Evolutionary conservation across 2,888 invertebrate genomes (phyloP).

Genomic region (Conchocele bisecta): DNA sequence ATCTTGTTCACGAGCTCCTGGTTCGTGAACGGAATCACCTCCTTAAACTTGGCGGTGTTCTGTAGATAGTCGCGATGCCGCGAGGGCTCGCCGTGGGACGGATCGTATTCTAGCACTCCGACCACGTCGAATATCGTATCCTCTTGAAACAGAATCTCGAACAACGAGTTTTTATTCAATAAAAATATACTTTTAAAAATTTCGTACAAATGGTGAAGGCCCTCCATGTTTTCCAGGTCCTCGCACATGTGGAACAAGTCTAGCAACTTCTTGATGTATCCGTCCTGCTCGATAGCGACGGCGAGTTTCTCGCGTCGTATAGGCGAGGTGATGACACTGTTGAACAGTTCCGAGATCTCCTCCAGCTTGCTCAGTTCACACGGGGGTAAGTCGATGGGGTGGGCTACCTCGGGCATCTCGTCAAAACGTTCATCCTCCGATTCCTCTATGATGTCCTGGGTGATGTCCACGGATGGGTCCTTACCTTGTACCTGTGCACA

Average conservation of each 20-base stretch:
- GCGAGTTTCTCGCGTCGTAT: slow-evolving; percentile 97
- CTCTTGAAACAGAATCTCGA: slow-evolving; percentile 98
- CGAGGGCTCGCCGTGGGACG: slow-evolving; percentile 85
- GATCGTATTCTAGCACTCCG: slow-evolving; percentile 99
- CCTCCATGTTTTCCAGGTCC: slow-evolving; percentile 94
- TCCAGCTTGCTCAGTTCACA: slow-evolving; percentile 96
- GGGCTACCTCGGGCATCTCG: slow-evolving; percentile 96
- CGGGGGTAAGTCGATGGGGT: slow-evolving; percentile 96
- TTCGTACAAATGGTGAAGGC: slow-evolving; percentile 96
- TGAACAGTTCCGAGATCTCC: slow-evolving; percentile 92
- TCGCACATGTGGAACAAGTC: slow-evolving; percentile 98
- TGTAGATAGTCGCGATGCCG: slow-evolving; percentile 96
- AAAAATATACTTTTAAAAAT: slow-evolving; percentile 99
- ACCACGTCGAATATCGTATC: slow-evolving; percentile 95
- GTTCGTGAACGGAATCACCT: slow-evolving; percentile 95
- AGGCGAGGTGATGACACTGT: slow-evolving; percentile 89
- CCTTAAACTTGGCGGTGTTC: slow-evolving; percentile 89
- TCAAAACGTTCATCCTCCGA: slow-evolving; percentile 94
- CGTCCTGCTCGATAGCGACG: slow-evolving; percentile 95
- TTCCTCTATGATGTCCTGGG: slow-evolving; percentile 86
- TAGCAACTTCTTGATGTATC: slow-evolving; percentile 96
- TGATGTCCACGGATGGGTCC: slow-evolving; percentile 98
- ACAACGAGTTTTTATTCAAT: slow-evolving; percentile 97
- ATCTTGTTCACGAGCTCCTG: slow-evolving; percentile 98
- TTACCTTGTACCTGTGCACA: slow-evolving; percentile 96